Percentiles rank a stretch among this genome's conserved stretches.
Evolutionary conservation across 1,140 invertebrate genomes (phyloP).

Genomic region (Diorhabda elongata): DNA sequence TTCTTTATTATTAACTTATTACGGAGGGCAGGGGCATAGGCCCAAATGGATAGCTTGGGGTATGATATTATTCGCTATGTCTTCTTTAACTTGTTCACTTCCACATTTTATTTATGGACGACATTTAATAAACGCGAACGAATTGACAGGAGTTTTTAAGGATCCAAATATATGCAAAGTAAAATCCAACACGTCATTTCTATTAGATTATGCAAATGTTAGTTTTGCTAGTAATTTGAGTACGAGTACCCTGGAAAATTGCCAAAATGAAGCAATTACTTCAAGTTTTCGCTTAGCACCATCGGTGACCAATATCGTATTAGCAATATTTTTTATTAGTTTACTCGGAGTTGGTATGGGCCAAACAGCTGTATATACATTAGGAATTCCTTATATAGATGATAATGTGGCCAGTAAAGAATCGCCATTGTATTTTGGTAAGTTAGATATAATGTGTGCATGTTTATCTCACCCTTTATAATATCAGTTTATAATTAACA

Average conservation of each 20-base stretch:
- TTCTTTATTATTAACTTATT: conserved; percentile 85
- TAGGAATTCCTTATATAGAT: conserved; percentile 92
- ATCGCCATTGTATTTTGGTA: conserved; percentile 90
- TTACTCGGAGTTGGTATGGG: conserved; percentile 87
- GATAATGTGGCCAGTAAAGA: conserved; percentile 89
- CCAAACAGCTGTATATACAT: conserved; percentile 85
- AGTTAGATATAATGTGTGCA: conserved; percentile 37
- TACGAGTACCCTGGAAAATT: not conserved
- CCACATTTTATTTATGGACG: conserved; percentile 78
- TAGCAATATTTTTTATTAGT: conserved; percentile 83
- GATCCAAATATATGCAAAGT: conserved; percentile 41
- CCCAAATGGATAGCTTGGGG: conserved; percentile 95
- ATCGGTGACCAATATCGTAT: conserved; percentile 72
- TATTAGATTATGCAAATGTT: conserved; percentile 2
- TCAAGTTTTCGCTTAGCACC: conserved; percentile 61
- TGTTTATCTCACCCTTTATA: not conserved
- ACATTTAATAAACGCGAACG: conserved; percentile 63
- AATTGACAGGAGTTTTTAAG: conserved; percentile 46
- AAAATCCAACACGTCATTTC: conserved; percentile 14
- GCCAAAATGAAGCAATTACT: conserved; percentile 52
- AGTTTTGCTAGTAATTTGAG: conserved; percentile 10
- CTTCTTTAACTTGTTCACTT: conserved; percentile 81
- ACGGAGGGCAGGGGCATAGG: conserved; percentile 87
- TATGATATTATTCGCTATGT: conserved; percentile 84
- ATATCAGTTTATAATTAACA: not conserved